A percentile compares a stretch with the other conserved stretches of the same genome.
Conservation (phyloP, 2,888 invertebrate genomes). For the Leucophenga maculata region DNA sequence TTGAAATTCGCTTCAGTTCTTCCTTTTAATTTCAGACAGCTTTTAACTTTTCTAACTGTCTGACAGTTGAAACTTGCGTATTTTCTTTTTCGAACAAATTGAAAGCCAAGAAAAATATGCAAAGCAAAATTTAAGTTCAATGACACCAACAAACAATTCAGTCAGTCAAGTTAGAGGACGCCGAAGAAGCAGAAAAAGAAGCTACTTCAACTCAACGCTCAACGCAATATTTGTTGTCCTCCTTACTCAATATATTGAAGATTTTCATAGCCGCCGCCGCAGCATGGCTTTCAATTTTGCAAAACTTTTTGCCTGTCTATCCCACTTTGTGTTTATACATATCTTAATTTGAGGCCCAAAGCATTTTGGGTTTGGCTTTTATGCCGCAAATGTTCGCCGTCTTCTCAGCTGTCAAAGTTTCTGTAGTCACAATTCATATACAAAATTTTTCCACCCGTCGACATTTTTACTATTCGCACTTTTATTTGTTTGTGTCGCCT, state of each 20-base stretch:
- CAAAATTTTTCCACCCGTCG: background rate
- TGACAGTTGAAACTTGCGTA: constrained; percentile 4
- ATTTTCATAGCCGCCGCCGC: constrained; percentile 9
- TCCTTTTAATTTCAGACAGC: constrained; percentile 18
- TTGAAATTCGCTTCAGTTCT: constrained; percentile 36
- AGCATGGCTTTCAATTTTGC: background rate
- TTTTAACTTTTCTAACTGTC: constrained; percentile 22
- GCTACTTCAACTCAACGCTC: constrained; percentile 26
- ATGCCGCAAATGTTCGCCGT: too few species aligned
- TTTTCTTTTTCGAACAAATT: constrained; percentile 26
- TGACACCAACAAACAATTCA: background rate
- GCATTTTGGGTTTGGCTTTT: background rate
- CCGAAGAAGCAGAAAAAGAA: too few species aligned
- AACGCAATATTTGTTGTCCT: constrained; percentile 37
- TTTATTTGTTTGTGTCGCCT: constrained; percentile 1
- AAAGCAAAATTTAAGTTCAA: background rate
- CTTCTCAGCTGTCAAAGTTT: background rate
- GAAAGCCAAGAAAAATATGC: background rate
- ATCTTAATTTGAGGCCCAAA: constrained; percentile 1
- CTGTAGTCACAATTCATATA: background rate
- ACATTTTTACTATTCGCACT: background rate
- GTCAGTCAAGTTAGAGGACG: too few species aligned
- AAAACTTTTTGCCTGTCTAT: background rate
- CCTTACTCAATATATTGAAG: constrained; percentile 51
- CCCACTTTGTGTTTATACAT: background rate